These are phyloP conservation scores for Hypercompe scribonia DNA, from an alignment of 2,888 invertebrate genomes.

Conservation along the genomic window DNA sequence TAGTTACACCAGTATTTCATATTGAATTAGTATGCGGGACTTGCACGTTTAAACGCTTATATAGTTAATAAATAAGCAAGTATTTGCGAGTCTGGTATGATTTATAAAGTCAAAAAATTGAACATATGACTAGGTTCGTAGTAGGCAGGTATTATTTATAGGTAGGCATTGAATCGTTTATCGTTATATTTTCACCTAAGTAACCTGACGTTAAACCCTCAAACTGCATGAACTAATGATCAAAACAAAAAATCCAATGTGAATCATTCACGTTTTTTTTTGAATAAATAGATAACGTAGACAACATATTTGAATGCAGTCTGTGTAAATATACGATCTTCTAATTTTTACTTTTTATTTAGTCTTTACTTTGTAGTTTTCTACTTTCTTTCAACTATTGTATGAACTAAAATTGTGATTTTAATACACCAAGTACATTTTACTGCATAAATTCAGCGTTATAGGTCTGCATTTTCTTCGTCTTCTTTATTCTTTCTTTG, in stretches of 20 bases:
- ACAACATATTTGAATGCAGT: too few species aligned
- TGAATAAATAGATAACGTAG: too few species aligned
- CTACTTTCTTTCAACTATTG: too few species aligned
- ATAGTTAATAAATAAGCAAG: too few species aligned
- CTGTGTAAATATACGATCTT: too few species aligned
- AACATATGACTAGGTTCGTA: neutral
- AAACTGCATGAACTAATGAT: neutral
- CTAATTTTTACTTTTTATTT: too few species aligned
- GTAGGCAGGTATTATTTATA: too few species aligned
- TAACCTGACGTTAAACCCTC: neutral
- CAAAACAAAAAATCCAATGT: neutral
- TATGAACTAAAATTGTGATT: neutral
- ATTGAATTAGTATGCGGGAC: neutral
- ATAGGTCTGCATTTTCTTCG: conserved; percentile 47
- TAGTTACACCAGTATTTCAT: neutral
- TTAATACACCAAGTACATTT: neutral
- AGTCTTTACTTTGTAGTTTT: too few species aligned
- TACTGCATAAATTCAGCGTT: neutral
- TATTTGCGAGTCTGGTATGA: neutral
- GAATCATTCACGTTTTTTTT: too few species aligned
- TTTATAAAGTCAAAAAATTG: neutral
- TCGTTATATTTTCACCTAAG: too few species aligned
- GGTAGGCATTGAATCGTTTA: too few species aligned
- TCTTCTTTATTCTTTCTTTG: conserved; percentile 33
- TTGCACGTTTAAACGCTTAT: too few species aligned